Percentiles rank a stretch among this genome's conserved stretches.
Conservation (phyloP, 1,140 invertebrate species). For the Eueides isabella region DNA sequence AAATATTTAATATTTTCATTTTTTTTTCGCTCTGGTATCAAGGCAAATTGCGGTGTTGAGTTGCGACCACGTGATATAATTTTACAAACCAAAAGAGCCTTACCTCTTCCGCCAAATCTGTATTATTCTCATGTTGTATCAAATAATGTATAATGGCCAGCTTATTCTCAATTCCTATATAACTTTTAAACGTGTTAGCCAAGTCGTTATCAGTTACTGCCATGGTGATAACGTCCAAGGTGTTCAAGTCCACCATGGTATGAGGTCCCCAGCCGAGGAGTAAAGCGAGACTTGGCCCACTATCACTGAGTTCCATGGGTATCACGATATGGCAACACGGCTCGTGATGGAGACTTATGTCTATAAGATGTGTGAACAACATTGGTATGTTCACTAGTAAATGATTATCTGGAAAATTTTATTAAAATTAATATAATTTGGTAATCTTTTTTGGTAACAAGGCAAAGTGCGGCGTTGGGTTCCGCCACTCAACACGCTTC, state of each 20-base stretch:
- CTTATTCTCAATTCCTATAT: constrained; percentile 86
- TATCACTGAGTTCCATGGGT: constrained; percentile 82
- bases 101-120: constrained; percentile 87
- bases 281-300: constrained; percentile 86
- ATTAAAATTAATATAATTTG: too few species aligned
- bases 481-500: too few species aligned
- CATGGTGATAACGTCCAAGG: constrained; percentile 87
- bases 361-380: constrained; percentile 90
- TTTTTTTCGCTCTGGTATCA: too few species aligned
- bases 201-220: constrained; percentile 85
- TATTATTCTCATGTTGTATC: constrained; percentile 87
- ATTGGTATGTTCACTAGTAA: constrained; percentile 90
- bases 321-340: constrained; percentile 90
- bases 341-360: constrained; percentile 90
- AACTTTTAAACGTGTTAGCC: constrained; percentile 86
- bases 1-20: too few species aligned
- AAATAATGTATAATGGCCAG: constrained; percentile 91
- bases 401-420: constrained; percentile 84
- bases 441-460: too few species aligned
- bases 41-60: too few species aligned
- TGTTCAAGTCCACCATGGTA: constrained; percentile 86
- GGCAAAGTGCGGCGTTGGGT: too few species aligned
- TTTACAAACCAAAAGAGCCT: constrained; percentile 33
- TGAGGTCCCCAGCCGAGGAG: constrained; percentile 83
- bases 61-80: too few species aligned